Evolutionary conservation across 2,888 invertebrate species (phyloP).

Genomic region (Nephrotoma appendiculata): DNA sequence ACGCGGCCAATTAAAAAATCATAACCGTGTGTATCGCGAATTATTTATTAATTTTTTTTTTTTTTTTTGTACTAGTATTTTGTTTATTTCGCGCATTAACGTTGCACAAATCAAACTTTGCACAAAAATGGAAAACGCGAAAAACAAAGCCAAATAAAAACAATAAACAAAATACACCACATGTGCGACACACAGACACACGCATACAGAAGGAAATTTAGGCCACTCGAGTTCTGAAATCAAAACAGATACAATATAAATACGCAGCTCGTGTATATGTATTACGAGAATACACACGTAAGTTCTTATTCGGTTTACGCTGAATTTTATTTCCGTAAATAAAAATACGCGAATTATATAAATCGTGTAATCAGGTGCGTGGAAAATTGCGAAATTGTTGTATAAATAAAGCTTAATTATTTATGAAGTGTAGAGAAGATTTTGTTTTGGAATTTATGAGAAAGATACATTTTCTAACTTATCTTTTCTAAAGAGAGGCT

Average conservation of each 20-base stretch:
- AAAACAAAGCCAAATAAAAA: neutral
- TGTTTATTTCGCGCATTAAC: neutral
- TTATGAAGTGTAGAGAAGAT: too few relatives aligned
- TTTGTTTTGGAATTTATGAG: too few relatives aligned
- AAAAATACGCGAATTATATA: neutral
- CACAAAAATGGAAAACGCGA: neutral
- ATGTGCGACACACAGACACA: neutral
- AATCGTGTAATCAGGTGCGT: neutral
- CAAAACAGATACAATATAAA: neutral
- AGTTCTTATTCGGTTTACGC: neutral
- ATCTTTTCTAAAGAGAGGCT: too few relatives aligned
- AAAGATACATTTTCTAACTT: too few relatives aligned
- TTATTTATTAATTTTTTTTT: neutral
- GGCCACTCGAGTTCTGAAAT: neutral
- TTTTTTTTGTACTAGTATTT: neutral
- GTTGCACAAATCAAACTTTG: neutral
- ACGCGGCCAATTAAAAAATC: neutral
- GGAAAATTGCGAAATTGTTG: neutral
- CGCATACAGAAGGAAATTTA: neutral
- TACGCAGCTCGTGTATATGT: too few relatives aligned
- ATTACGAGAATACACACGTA: neutral
- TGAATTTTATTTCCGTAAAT: neutral
- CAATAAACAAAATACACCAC: neutral
- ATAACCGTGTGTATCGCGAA: neutral
- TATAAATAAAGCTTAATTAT: too few relatives aligned